Evolutionary conservation across 2,888 invertebrate genomes (phyloP).

Genomic region (Apoda limacodes): DNA sequence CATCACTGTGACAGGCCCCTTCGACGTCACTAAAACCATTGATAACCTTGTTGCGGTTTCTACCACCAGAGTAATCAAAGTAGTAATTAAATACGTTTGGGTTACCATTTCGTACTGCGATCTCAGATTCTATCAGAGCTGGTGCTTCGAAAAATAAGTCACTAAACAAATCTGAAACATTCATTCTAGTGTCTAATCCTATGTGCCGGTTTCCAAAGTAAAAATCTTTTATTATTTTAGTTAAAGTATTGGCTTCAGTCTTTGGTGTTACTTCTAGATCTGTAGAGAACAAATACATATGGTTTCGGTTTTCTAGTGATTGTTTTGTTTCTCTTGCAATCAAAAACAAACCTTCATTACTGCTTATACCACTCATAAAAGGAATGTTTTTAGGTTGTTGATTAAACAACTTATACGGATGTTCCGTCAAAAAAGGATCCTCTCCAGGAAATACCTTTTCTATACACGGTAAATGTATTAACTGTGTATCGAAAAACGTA

Average conservation of each 20-base stretch:
- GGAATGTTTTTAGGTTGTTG: slow-evolving; percentile 29
- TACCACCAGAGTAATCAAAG: slow-evolving; percentile 44
- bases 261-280: slow-evolving; percentile 43
- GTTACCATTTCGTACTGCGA: slow-evolving; percentile 23
- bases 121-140: slow-evolving; percentile 37
- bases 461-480: slow-evolving; percentile 48
- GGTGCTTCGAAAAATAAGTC: slow-evolving; percentile 54
- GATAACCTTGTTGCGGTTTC: slow-evolving; percentile 41
- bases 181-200: slow-evolving; percentile 41
- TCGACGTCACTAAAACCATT: slow-evolving; percentile 28
- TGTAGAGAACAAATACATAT: slow-evolving; percentile 45
- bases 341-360: slow-evolving; percentile 43
- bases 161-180: slow-evolving; percentile 42
- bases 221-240: slow-evolving; percentile 37
- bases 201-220: slow-evolving; percentile 56
- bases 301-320: slow-evolving; percentile 31
- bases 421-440: slow-evolving; percentile 41
- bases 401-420: slow-evolving; percentile 42
- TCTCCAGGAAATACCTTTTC: slow-evolving; percentile 40
- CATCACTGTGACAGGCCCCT: slow-evolving; percentile 53
- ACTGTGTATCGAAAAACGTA: slow-evolving; percentile 45
- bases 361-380: slow-evolving; percentile 34
- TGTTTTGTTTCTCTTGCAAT: slow-evolving; percentile 26
- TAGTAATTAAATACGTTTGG: slow-evolving; percentile 43
- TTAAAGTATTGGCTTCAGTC: slow-evolving; percentile 29